These are phyloP conservation scores for Masticophis lateralis DNA, from an alignment of 2,797 vertebrate genomes.

Conservation along the genomic window DNA sequence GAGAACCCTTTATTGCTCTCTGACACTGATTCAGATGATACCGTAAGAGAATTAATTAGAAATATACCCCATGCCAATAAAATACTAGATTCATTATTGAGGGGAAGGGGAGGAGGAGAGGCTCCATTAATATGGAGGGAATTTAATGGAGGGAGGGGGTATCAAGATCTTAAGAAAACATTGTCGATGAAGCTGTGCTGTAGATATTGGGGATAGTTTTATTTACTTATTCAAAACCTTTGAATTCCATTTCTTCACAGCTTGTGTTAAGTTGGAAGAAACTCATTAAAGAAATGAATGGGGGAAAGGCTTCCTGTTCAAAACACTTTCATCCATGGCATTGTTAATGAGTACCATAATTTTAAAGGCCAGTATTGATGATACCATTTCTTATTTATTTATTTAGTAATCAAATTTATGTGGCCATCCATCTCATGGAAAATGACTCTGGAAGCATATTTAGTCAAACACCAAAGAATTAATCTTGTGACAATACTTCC, in stretches of 20 bases:
- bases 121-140: not conserved
- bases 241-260: not conserved
- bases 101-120: not conserved
- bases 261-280: not conserved
- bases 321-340: not conserved
- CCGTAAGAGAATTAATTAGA: constrained; percentile 22
- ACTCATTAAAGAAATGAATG: not conserved
- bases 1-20: constrained; percentile 1
- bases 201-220: not conserved
- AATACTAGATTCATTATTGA: not conserved
- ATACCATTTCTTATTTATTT: not conserved
- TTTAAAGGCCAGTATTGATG: not conserved
- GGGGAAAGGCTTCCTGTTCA: not conserved
- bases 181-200: not conserved
- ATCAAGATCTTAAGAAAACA: not conserved
- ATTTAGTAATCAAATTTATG: not conserved
- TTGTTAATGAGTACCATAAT: not conserved
- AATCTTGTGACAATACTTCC: not conserved
- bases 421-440: not conserved
- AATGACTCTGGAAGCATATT: not conserved
- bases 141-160: not conserved
- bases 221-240: not conserved
- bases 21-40: constrained; percentile 12
- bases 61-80: not conserved
- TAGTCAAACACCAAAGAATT: not conserved